These are phyloP conservation scores for Aspiorhynchus laticeps DNA, from an alignment of 2,113 vertebrate species.

Conservation along the genomic window DNA sequence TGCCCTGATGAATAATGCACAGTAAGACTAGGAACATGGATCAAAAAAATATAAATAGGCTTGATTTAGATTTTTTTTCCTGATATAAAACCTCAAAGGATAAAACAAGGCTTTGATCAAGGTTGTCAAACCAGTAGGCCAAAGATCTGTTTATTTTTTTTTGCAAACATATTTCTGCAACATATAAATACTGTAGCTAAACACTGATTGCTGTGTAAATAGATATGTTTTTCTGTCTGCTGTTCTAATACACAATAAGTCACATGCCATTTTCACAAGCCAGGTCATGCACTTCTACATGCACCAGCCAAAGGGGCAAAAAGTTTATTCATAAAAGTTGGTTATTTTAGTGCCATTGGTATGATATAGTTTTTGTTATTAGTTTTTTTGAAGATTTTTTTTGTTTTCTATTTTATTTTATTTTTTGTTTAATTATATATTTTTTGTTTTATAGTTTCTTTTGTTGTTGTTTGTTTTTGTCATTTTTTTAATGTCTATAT, in stretches of 20 bases:
- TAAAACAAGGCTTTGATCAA: constrained; percentile 15
- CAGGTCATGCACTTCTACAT: background rate
- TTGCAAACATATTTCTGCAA: constrained; percentile 1
- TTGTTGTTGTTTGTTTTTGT: too few relatives aligned
- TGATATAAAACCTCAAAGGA: constrained; percentile 7
- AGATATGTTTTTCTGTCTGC: background rate
- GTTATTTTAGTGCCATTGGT: background rate
- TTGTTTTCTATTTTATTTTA: too few relatives aligned
- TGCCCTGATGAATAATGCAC: background rate
- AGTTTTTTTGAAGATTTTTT: background rate
- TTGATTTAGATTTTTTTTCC: background rate
- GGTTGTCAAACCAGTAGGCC: constrained; percentile 5
- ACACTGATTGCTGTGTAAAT: background rate
- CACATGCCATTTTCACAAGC: background rate
- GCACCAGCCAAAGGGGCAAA: background rate
- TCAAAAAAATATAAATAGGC: background rate
- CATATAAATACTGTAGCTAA: background rate
- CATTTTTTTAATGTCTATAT: too few relatives aligned
- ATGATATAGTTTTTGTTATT: background rate
- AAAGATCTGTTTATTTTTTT: background rate
- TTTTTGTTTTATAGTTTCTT: too few relatives aligned
- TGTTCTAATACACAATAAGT: background rate
- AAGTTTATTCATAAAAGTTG: background rate
- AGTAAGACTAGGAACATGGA: background rate
- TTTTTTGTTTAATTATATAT: too few relatives aligned